Conservation (phyloP, 1,140 invertebrate species). For the Ephestia elutella region DNA sequence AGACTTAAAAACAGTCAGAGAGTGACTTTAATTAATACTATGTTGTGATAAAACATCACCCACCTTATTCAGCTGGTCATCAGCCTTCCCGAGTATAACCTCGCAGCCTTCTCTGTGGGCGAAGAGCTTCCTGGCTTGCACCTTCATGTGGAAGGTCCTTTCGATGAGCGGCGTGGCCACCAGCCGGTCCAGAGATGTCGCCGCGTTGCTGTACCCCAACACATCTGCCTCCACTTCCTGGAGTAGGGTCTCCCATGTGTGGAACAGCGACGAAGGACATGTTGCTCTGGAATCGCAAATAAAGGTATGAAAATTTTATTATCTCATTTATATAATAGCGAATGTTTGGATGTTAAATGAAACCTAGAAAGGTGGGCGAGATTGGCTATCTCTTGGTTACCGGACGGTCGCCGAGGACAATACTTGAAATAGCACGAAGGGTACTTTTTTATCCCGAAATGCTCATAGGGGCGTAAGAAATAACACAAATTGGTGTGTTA, state of each 20-base stretch:
- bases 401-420: too few relatives aligned
- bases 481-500: too few relatives aligned
- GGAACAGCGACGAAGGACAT: constrained; percentile 87
- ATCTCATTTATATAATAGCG: too few relatives aligned
- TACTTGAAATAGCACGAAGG: too few relatives aligned
- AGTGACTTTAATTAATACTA: too few relatives aligned
- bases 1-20: too few relatives aligned
- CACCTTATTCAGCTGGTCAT: constrained; percentile 88
- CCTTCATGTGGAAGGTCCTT: constrained; percentile 92
- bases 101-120: constrained; percentile 94
- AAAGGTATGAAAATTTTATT: too few relatives aligned
- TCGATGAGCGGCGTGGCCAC: constrained; percentile 91
- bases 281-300: constrained; percentile 77
- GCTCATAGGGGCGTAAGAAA: too few relatives aligned
- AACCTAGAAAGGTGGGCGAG: too few relatives aligned
- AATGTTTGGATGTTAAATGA: too few relatives aligned
- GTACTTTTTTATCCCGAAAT: too few relatives aligned
- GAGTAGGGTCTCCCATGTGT: constrained; percentile 93
- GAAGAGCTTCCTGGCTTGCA: constrained; percentile 94
- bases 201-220: constrained; percentile 90
- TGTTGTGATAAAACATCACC: constrained; percentile 1
- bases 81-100: constrained; percentile 89
- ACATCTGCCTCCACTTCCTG: constrained; percentile 96
- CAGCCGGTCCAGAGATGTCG: constrained; percentile 84
- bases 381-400: too few relatives aligned